phyloP scores from a whole-genome alignment of 2,888 invertebrate species.

The Dioctria rufipes region DNA sequence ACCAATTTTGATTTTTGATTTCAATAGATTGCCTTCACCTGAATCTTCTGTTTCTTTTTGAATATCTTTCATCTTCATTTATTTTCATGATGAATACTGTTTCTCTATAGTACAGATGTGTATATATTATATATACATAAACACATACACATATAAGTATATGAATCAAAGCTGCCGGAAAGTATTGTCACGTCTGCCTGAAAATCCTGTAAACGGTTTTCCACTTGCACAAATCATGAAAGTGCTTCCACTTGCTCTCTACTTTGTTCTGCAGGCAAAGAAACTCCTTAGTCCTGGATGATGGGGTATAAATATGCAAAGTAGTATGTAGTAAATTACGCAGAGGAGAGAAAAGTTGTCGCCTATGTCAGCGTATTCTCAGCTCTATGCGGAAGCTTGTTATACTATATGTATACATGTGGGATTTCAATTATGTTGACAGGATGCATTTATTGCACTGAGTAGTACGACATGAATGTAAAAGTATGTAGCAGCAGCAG shows the following conservation, averaged over 20 bases:
- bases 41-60: no score
- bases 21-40: no score
- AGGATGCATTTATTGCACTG: not conserved
- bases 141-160: no score
- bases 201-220: conserved; percentile 24
- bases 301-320: conserved; percentile 14
- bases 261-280: conserved; percentile 17
- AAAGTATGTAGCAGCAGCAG: not conserved
- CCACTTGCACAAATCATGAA: conserved; percentile 39
- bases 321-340: not conserved
- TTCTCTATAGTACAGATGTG: no score
- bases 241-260: conserved; percentile 18
- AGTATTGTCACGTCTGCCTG: conserved; percentile 37
- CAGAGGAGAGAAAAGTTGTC: conserved; percentile 25
- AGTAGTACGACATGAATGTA: not conserved
- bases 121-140: no score
- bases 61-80: no score
- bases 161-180: conserved; percentile 19
- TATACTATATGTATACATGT: not conserved
- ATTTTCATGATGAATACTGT: no score
- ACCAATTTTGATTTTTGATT: no score
- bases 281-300: not conserved
- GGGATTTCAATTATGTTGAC: conserved; percentile 12
- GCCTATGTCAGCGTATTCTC: conserved; percentile 12
- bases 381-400: conserved; percentile 5